Evolutionary conservation across 2,888 invertebrate genomes (phyloP), one percentile per base, ranked within the genome.

Genomic region (Mythimna ferrago): DNA sequence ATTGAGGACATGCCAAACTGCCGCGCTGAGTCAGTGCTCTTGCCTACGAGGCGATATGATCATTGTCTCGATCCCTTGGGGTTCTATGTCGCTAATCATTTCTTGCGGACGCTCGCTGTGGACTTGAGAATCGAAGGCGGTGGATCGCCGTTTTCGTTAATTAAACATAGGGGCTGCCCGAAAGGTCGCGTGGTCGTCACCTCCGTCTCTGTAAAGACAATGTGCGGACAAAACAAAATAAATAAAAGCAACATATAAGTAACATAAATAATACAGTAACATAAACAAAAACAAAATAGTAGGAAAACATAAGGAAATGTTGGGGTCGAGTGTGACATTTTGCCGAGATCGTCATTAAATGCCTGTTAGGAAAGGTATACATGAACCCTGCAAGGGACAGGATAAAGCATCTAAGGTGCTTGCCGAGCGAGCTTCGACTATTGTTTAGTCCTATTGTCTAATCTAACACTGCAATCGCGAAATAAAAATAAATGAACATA

Each of bases 141-240:
- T 84, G 95, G 95, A 90, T 96, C 96, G 88, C 96, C 96, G 88
- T 96, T 96, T 90, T 97, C 96, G 88, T 96, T 96, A 89, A 96
- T 93, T 93, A 97, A 97, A 97, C 98, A 97, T 93, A 98, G 96
- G 78, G 98, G 98, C 93, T 98, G 98, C 91, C 98, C 98, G 92
- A 98, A 98, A 80, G 98, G 97, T 93, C 98, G 97, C 87, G 97
- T 97, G 86, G 97, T 97, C 83, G 97, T 96, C 90, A 95, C 95
- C 91, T 97, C 96, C 89, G 94, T 94, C 92, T 96, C 96, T 96
- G 96, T 80, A 94, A 96, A 94, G 90, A 93, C 86, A 94, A 93
- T 82, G 92, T 88, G 92, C 89, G 89, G 91, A 94, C 91, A 91
- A 92, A 93, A 94, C 89, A 90, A 93, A 94, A 92, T 91, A 94